Base-by-base conservation (phyloP, 1,140 invertebrate genomes). In the Pseudachorutes palmiensis region DNA sequence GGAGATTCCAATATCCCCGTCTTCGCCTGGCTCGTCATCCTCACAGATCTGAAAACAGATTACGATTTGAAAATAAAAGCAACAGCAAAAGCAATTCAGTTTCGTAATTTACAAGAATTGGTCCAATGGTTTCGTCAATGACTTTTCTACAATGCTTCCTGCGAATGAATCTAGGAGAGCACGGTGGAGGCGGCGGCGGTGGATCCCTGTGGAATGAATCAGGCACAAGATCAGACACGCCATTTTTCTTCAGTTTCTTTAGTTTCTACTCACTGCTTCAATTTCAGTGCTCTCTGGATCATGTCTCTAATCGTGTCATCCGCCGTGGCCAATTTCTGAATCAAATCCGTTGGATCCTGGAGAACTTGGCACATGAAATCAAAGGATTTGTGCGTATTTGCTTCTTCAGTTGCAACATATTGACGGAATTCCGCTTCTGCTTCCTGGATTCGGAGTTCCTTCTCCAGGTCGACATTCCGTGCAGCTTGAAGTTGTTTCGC, bases 401-500 rank as follows among this genome's bases (percentile, higher is more conserved):
- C 51, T 26, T 14, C 59, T 61, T 36, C 29, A 28, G 59, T 29
- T 26, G 59, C 29, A 28, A 29, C 59, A 16, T 61, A 32, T 19
- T 30, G 22, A 9, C 59, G 9, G 19, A 61, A 19, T 30, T 61
- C 59, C 30, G 29, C 59, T 19, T 55, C 51, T 24, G 9, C 9
- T 22, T 14, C 12, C 51, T 55, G 51, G 9, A 61, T 61, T 26
- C 59, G 9, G 5, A 12, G 19, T 30, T 30, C 59, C 30, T 61
- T 61, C 9, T 3, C 24, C 14, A 61, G 59, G 30, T 61, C 59
- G 5, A 31, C 3, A 24, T 61, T 32, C 33, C 24, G 29, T 9
- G 59, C 59, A n/a, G 5, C 33, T 36, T 61, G 59, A 19, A 30
- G 14, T 32, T 61, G 59, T 14, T n/a, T 26, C 24, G 59, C 59